These are phyloP conservation scores for Chrysemys picta DNA, from an alignment of 2,113 vertebrate genomes.

Conservation along the genomic window DNA sequence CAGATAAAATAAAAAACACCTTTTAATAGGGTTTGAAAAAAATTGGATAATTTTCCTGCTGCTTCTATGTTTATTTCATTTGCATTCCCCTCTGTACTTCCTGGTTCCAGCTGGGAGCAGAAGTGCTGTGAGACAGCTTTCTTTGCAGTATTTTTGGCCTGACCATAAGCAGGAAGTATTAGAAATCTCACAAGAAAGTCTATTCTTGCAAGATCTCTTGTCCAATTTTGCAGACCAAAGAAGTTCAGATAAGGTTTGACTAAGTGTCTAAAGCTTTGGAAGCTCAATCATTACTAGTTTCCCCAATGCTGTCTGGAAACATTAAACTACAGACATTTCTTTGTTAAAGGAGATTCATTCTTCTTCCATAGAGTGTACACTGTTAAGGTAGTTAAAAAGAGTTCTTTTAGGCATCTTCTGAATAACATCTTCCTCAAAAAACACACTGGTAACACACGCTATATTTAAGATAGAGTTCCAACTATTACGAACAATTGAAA, in stretches of 20 bases:
- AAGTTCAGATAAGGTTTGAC: conserved; percentile 9
- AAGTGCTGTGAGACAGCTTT: conserved; percentile 54
- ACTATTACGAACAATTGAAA: background rate
- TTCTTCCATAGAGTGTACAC: background rate
- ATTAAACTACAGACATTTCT: background rate
- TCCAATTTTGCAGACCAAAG: conserved; percentile 14
- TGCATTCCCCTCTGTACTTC: conserved; percentile 20
- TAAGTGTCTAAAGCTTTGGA: background rate
- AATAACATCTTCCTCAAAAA: background rate
- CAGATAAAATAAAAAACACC: conserved; percentile 6
- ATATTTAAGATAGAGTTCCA: background rate
- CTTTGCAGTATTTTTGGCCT: conserved; percentile 20
- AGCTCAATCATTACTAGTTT: background rate
- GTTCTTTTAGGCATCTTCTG: background rate
- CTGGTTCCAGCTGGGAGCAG: conserved; percentile 43
- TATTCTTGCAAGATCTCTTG: conserved; percentile 27
- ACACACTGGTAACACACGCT: background rate
- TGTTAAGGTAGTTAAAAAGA: background rate
- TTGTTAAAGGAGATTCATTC: background rate
- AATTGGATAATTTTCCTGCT: background rate
- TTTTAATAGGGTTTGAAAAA: background rate
- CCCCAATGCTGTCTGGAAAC: background rate
- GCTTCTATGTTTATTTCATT: conserved; percentile 18
- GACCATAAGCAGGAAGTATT: conserved; percentile 54
- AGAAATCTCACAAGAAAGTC: conserved; percentile 39